Evolutionary conservation across 2,888 invertebrate genomes (phyloP), one percentile per base, ranked within the genome.

Genomic region (Endomychus coccineus): DNA sequence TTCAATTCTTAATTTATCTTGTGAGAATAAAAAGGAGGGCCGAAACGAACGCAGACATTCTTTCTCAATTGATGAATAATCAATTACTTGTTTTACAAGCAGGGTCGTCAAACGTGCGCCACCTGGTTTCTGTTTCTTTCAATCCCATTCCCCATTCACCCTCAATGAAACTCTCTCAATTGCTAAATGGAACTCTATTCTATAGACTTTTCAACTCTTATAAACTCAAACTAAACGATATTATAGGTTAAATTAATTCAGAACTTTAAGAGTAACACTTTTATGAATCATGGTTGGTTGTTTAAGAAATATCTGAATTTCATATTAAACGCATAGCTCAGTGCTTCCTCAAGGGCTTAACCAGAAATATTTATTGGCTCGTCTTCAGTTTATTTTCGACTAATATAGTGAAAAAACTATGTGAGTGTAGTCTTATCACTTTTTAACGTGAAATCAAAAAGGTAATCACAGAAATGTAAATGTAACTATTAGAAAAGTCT

Each of bases 71-170:
- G 63, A 64, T 66, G 66, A 66, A 66, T 66, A 66, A 66, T 66
- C 66, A 66, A 66, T 64, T 64, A 62, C 63, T 56, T 58, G 64
- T 64, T 66, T 63, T 64, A 66, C 64, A 64, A 62, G 59, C 55
- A 54, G 52, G 58, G 58, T 52, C 51, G 49, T 54, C 58, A 56
- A 61, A 59, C 56, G 52, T 53, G 56, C 58, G 57, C 59, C 61
- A 64, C 63, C 62, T 64, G 62, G 60, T 56, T 60, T 59, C 56
- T 60, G 61, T 63, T 61, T 54, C 54, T 55, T 57, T 51, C 54
- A 54, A 56, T 58, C 57, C 52, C 51, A 55, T 59, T 54, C 55
- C 52, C 52, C 54, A 56, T 52, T 57, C 58, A 53, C 45, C 54
- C 55, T 11, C 6, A 30, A 29, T 16, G 16, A 16, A 3, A 9